Conservation (phyloP, 2,113 vertebrate genomes). For the Heteronetta atricapilla region DNA sequence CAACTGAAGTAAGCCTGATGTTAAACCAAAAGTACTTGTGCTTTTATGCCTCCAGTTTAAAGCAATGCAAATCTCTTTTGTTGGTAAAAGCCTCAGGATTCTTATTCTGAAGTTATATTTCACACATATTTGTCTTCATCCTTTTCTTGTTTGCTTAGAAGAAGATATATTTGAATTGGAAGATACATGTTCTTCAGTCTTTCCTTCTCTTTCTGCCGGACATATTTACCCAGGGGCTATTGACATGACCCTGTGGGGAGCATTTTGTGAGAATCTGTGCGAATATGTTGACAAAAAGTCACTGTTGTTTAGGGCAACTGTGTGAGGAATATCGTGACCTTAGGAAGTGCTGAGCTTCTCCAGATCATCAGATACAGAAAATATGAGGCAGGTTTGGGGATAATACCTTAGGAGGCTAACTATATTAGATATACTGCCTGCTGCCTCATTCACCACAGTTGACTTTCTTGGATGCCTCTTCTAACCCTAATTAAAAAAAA, state of each 20-base stretch:
- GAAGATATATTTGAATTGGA: background rate
- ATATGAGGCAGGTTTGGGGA: background rate
- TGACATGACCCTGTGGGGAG: background rate
- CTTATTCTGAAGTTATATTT: background rate
- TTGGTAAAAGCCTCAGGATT: background rate
- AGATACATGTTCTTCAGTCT: background rate
- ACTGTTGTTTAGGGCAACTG: background rate
- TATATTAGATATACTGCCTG: background rate
- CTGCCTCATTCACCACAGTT: background rate
- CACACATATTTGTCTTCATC: background rate
- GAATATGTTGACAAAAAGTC: background rate
- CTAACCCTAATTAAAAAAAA: background rate
- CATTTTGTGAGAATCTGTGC: accelerated
- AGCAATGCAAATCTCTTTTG: background rate
- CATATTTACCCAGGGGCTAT: accelerated
- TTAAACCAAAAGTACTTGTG: background rate
- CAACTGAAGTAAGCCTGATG: background rate
- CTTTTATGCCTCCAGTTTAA: background rate
- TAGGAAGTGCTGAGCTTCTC: background rate
- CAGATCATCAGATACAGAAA: background rate
- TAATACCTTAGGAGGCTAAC: background rate
- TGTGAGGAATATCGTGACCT: background rate
- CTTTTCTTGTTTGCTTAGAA: background rate
- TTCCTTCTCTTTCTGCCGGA: background rate
- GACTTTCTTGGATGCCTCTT: background rate